A percentile compares a stretch with the other conserved stretches of the same genome.
phyloP scores from a whole-genome alignment of 2,888 invertebrate genomes.

The Lithosia quadra region DNA sequence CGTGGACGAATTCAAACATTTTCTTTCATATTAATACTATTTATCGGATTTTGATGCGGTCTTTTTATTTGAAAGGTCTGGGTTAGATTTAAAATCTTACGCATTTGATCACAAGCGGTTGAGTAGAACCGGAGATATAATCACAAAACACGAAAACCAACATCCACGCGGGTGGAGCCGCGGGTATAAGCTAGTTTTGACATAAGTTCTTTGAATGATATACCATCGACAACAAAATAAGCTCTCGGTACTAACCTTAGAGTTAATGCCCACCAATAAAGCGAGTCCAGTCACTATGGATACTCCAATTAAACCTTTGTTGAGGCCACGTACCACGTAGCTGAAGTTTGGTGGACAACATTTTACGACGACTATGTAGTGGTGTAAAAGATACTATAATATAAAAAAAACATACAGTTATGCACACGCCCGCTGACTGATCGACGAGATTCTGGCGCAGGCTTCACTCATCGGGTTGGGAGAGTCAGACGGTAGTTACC shows the following conservation, averaged over 20 bases:
- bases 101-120: too few species aligned
- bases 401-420: not conserved
- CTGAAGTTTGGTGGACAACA: conserved; percentile 7
- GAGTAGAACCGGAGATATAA: too few species aligned
- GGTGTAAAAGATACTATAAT: not conserved
- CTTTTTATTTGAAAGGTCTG: too few species aligned
- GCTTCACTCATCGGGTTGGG: too few species aligned
- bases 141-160: too few species aligned
- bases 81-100: too few species aligned
- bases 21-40: too few species aligned
- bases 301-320: too few species aligned
- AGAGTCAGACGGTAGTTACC: not conserved
- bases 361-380: not conserved
- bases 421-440: not conserved
- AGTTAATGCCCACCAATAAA: not conserved
- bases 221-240: not conserved
- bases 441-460: not conserved
- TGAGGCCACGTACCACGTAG: not conserved
- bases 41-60: too few species aligned
- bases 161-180: too few species aligned
- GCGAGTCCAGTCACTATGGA: not conserved
- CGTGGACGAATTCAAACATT: too few species aligned
- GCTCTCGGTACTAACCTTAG: not conserved
- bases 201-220: not conserved
- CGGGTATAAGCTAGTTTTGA: too few species aligned